Conservation (phyloP, 2,888 invertebrate species). For the Mayetiola destructor region DNA sequence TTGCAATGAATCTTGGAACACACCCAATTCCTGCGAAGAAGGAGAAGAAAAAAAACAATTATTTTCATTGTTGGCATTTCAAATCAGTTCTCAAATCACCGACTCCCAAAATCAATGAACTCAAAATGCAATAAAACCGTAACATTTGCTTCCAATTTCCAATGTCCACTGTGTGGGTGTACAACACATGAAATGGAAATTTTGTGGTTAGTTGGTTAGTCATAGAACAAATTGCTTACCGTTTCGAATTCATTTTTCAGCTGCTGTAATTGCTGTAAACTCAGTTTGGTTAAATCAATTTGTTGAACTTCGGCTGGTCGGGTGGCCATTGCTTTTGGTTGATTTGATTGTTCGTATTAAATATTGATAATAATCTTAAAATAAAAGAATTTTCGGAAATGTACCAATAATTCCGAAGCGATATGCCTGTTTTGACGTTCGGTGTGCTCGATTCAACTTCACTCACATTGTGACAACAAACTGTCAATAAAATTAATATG, state of each 20-base stretch:
- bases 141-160: no score
- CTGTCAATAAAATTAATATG: no score
- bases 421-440: not conserved
- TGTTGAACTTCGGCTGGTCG: slow-evolving; percentile 28
- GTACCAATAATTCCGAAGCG: not conserved
- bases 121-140: not conserved
- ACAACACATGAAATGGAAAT: not conserved
- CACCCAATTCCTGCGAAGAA: slow-evolving; percentile 56
- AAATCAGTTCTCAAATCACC: no score
- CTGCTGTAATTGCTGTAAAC: slow-evolving; percentile 64
- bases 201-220: not conserved
- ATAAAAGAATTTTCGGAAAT: not conserved
- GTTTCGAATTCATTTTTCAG: slow-evolving; percentile 79
- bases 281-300: slow-evolving; percentile 67
- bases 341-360: not conserved
- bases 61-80: not conserved
- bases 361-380: not conserved
- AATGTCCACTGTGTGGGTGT: not conserved
- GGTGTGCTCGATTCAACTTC: not conserved
- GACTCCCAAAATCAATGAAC: not conserved
- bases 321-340: not conserved
- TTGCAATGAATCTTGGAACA: slow-evolving; percentile 81
- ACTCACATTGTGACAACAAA: no score
- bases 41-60: slow-evolving; percentile 5
- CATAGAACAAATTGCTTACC: slow-evolving; percentile 35